These are phyloP conservation scores for Megathymus violae DNA, from an alignment of 1,140 invertebrate species.

Conservation along the genomic window DNA sequence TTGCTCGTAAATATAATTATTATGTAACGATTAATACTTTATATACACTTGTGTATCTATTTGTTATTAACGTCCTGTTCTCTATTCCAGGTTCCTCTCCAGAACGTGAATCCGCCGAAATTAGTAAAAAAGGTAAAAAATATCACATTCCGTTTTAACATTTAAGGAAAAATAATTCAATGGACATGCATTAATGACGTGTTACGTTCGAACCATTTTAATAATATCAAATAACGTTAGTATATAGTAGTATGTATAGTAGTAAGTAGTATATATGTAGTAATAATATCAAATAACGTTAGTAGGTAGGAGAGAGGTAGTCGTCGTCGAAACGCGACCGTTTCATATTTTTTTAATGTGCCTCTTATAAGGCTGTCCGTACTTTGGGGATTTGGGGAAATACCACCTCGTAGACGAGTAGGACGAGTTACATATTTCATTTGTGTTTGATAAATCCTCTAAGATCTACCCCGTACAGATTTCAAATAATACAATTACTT, in stretches of 20 bases:
- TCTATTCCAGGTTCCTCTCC: conserved; percentile 70
- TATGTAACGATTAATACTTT: no score
- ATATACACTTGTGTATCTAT: no score
- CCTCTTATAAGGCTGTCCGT: conserved; percentile 45
- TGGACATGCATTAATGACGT: conserved; percentile 51
- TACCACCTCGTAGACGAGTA: background rate
- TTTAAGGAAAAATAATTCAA: conserved; percentile 52
- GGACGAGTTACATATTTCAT: background rate
- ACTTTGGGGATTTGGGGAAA: conserved; percentile 38
- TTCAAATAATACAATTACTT: no score
- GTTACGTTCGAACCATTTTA: conserved; percentile 55
- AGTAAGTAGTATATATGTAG: no score
- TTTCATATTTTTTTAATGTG: conserved; percentile 59
- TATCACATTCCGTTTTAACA: conserved; percentile 44
- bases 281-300: no score
- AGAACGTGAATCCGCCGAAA: conserved; percentile 65
- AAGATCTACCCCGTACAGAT: no score
- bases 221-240: conserved; percentile 70
- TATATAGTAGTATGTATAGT: no score
- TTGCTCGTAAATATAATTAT: no score
- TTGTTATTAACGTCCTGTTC: background rate
- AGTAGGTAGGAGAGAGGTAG: conserved; percentile 43
- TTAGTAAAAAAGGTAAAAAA: conserved; percentile 75
- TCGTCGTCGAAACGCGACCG: conserved; percentile 55
- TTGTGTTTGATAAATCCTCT: no score